These are phyloP conservation scores for Crotalus viridis DNA, from an alignment of 2,113 vertebrate species.

Conservation along the genomic window DNA sequence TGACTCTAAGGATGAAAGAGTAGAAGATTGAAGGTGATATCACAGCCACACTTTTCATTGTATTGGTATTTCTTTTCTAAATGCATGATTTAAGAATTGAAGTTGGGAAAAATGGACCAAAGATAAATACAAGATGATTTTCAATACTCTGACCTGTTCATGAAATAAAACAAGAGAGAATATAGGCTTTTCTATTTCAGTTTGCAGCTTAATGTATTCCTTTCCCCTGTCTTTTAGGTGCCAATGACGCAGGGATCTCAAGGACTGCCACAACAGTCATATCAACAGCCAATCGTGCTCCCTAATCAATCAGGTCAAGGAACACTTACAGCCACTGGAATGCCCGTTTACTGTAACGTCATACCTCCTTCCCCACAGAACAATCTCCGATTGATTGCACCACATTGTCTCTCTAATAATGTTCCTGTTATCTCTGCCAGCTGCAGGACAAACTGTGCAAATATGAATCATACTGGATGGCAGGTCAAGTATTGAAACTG, in stretches of 20 bases:
- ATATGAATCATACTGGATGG: conserved; percentile 80
- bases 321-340: conserved; percentile 75
- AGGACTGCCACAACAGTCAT: conserved; percentile 81
- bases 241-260: conserved; percentile 84
- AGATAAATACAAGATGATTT: not conserved
- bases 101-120: not conserved
- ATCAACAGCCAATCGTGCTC: conserved; percentile 85
- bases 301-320: conserved; percentile 81
- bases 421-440: conserved; percentile 75
- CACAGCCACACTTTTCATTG: not conserved
- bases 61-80: not conserved
- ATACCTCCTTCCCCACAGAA: conserved; percentile 82
- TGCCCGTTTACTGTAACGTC: conserved; percentile 87
- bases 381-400: conserved; percentile 74
- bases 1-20: not conserved
- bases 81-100: not conserved
- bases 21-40: not conserved
- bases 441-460: conserved; percentile 85
- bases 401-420: conserved; percentile 76
- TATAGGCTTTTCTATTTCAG: not conserved
- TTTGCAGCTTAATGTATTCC: not conserved
- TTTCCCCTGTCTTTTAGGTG: conserved; percentile 65
- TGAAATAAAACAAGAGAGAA: not conserved
- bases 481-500: conserved; percentile 82
- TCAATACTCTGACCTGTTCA: not conserved